Evolutionary conservation across 2,113 vertebrate species (phyloP), one percentile per base, ranked within the genome.

Genomic region (Apistogramma diplotaenia): DNA sequence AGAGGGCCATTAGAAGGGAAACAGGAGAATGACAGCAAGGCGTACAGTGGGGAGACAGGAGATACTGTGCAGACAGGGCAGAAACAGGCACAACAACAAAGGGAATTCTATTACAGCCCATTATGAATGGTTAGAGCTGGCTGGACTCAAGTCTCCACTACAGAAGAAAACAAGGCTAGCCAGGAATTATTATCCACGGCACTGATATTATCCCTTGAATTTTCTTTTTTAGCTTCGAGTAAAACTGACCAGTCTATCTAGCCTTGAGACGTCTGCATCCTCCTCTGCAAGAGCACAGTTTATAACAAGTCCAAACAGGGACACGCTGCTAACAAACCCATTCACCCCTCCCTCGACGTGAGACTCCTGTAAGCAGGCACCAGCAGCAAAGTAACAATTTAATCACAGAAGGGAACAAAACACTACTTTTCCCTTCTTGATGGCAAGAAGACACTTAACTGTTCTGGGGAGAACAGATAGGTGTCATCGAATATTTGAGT

Each of bases 351-450:
- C 13, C 31, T n/a, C 21, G 15, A 60, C 31, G 35, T 51, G 21
- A 74, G 78, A 86, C 74, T 23, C 72, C 59, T 88, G 86, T 67
- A 82, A 78, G n/a, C 54, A 85, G 13, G 72, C 76, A 67, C 72
- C 60, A 61, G 72, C 78, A 76, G 71, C 46, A 57, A 86, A 85
- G 73, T 19, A 76, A 82, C 74, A 85, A 85, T 89, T 90, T 87
- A 82, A 88, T 87, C 81, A 84, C 78, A 12, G 1, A 51, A 74
- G 61, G 3, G 74, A 29, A 51, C 18, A 13, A 49, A 11, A 13
- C 65, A 3, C 43, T n/a, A n/a, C 0, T 16, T 29, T 3, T 49
- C 62, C 43, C 43, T 70, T 54, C 4, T n/a, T 49, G 65, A 70
- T 49, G 43, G 25, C 25, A 0, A 49, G 62, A 8, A n/a, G 25